Evolutionary conservation across 2,888 invertebrate species (phyloP).

Genomic region (Torymus tubicola): DNA sequence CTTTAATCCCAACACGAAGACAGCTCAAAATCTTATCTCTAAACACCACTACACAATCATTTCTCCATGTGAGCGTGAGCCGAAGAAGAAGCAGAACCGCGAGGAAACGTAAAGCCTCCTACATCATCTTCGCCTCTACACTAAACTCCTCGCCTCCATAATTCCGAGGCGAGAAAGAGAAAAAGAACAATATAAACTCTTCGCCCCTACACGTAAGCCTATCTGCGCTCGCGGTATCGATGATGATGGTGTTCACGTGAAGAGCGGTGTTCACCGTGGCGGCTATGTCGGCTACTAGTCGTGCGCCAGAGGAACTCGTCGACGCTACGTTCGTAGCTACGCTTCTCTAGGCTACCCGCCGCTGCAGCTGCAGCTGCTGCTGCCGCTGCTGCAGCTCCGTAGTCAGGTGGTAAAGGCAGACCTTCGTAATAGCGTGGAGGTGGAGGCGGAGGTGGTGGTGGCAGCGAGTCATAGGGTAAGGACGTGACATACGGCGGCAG

Average conservation of each 20-base stretch:
- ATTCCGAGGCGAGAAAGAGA: neutral
- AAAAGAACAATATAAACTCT: neutral
- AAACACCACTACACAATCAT: no score
- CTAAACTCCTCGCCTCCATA: neutral
- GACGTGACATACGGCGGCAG: slow-evolving; percentile 90
- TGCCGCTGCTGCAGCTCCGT: slow-evolving; percentile 77
- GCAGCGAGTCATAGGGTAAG: slow-evolving; percentile 75
- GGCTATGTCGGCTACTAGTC: slow-evolving; percentile 80
- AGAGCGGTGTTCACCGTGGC: slow-evolving; percentile 72
- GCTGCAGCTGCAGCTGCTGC: slow-evolving; percentile 75
- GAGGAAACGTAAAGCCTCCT: slow-evolving; percentile 9
- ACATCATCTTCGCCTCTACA: neutral
- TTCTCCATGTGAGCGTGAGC: no score
- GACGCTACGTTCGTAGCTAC: slow-evolving; percentile 92
- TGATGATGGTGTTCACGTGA: slow-evolving; percentile 80
- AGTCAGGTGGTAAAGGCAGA: slow-evolving; percentile 85
- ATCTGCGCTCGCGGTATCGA: slow-evolving; percentile 81
- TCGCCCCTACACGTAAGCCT: slow-evolving; percentile 57
- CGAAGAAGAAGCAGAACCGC: neutral
- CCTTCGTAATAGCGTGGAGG: slow-evolving; percentile 86
- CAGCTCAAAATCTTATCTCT: no score
- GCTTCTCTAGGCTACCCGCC: slow-evolving; percentile 82
- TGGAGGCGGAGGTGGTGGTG: slow-evolving; percentile 84
- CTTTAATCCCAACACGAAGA: no score
- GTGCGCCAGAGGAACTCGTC: slow-evolving; percentile 93